Evolutionary conservation across 35 echinoderm and acorn worm species (phyloP).

Genomic region (Ptychodera flava): DNA sequence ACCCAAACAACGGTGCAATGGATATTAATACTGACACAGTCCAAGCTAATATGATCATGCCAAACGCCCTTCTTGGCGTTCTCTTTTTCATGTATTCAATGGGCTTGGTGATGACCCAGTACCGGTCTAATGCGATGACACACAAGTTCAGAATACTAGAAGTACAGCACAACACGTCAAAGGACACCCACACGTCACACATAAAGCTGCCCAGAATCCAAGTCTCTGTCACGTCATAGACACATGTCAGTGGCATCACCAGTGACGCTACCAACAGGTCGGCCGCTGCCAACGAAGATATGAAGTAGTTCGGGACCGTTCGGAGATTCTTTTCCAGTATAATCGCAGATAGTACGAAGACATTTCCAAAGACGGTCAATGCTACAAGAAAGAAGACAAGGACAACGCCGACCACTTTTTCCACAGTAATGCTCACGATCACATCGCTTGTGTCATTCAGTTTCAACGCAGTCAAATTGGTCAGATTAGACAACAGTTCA

Average conservation of each 20-base stretch:
- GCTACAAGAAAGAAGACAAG: conserved; percentile 13
- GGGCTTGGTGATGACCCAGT: conserved; percentile 75
- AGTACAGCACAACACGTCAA: conserved; percentile 77
- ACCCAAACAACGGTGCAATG: conserved; percentile 60
- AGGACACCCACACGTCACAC: conserved; percentile 73
- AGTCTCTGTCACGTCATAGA: conserved; percentile 24
- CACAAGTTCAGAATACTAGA: conserved; percentile 82
- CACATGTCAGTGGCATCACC: conserved; percentile 82
- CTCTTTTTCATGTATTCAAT: conserved; percentile 53
- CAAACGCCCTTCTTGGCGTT: conserved; percentile 34
- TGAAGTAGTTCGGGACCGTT: conserved; percentile 47
- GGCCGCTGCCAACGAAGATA: conserved; percentile 59
- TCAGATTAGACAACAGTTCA: too few relatives aligned
- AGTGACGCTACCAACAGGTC: conserved; percentile 64
- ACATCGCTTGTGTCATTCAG: too few relatives aligned
- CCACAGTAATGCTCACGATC: neutral
- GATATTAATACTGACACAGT: conserved; percentile 52
- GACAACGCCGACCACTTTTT: neutral
- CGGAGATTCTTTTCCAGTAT: conserved; percentile 32
- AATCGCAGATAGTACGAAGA: conserved; percentile 53
- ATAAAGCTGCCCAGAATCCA: conserved; percentile 46
- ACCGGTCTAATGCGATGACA: conserved; percentile 71
- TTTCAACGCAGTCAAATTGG: too few relatives aligned
- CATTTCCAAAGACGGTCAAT: conserved; percentile 67
- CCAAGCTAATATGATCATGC: conserved; percentile 65